A percentile compares a stretch with the other conserved stretches of the same genome.
These are phyloP conservation scores for Schizopygopsis pylzovi DNA, from an alignment of 2,797 vertebrate genomes.

Conservation along the genomic window DNA sequence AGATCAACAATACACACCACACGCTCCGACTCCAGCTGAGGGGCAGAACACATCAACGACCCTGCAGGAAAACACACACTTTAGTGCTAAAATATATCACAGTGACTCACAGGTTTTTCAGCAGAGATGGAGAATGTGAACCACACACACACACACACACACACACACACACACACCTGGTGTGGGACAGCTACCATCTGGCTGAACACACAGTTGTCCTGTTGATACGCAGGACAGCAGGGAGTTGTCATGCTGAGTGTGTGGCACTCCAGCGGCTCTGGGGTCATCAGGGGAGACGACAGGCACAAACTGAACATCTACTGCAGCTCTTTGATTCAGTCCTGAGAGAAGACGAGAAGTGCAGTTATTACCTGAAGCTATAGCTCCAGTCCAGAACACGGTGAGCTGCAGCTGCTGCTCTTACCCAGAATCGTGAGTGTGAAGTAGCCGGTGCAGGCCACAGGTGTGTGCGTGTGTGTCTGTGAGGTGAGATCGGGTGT, in stretches of 20 bases:
- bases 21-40: conserved; percentile 77
- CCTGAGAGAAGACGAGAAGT: conserved; percentile 71
- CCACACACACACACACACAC: conserved; percentile 61
- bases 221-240: conserved; percentile 80
- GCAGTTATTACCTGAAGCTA: not conserved
- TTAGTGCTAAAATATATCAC: not conserved
- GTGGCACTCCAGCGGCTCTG: conserved; percentile 69
- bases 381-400: not conserved
- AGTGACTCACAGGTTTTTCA: not conserved
- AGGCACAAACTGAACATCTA: conserved; percentile 84
- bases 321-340: conserved; percentile 85
- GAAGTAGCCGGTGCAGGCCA: conserved; percentile 78
- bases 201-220: conserved; percentile 72
- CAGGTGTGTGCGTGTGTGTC: conserved; percentile 60
- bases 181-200: conserved; percentile 51
- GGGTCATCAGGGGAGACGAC: conserved; percentile 78
- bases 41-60: conserved; percentile 78
- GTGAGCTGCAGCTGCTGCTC: conserved; percentile 30
- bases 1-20: conserved; percentile 87
- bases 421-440: conserved; percentile 88
- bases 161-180: conserved; percentile 74
- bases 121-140: not conserved
- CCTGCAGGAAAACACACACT: conserved; percentile 69
- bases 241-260: conserved; percentile 72
- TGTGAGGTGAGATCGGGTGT: conserved; percentile 64